Evolutionary conservation across 1,140 invertebrate genomes (phyloP).

Genomic region (Anastrepha obliqua): DNA sequence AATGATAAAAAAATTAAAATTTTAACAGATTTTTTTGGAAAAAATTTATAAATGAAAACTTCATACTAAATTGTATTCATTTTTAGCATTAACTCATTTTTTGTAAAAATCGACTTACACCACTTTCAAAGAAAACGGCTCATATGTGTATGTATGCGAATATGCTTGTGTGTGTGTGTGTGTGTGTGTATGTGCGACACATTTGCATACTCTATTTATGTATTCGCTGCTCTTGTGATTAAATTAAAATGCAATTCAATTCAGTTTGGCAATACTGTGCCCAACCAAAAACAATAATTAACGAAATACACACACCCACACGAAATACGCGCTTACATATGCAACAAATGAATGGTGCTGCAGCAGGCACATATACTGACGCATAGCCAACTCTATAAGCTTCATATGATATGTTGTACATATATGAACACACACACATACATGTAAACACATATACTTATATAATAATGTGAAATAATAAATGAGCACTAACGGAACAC

Average conservation of each 20-base stretch:
- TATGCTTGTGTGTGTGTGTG: too few relatives aligned
- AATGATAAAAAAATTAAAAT: too few relatives aligned
- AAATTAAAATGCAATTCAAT: conserved; percentile 41
- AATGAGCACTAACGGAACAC: not conserved
- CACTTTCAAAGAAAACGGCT: too few relatives aligned
- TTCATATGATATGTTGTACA: not conserved
- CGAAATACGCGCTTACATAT: not conserved
- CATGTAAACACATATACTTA: too few relatives aligned
- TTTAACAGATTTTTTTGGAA: too few relatives aligned
- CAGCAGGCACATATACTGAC: not conserved
- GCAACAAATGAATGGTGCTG: not conserved
- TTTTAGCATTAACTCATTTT: too few relatives aligned
- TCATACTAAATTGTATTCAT: too few relatives aligned
- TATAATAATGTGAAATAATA: not conserved
- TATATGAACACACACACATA: too few relatives aligned
- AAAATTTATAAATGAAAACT: too few relatives aligned
- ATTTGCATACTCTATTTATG: not conserved
- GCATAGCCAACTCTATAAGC: not conserved
- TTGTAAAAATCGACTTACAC: too few relatives aligned
- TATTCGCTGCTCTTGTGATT: not conserved
- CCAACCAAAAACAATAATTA: conserved; percentile 12
- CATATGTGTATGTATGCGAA: too few relatives aligned
- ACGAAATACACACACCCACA: not conserved
- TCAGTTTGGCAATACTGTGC: conserved; percentile 1
- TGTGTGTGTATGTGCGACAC: too few relatives aligned